Conservation (phyloP, 2,888 invertebrate species). For the Bombyx huttoni region DNA sequence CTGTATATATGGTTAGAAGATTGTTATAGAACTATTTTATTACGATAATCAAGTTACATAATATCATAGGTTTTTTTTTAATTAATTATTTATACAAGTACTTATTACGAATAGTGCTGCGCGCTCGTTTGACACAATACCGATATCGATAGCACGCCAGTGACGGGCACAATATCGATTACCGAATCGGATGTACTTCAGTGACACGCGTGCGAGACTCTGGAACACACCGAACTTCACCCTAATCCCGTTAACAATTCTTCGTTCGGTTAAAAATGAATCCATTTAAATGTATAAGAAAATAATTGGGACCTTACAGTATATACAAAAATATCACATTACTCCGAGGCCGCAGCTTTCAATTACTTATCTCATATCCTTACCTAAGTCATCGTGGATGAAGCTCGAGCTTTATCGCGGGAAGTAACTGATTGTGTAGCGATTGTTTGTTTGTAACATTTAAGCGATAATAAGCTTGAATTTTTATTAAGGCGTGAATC, state of each 20-base stretch:
- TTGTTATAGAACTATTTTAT: slow-evolving; percentile 54
- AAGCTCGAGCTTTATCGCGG: slow-evolving; percentile 38
- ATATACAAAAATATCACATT: slow-evolving; percentile 74
- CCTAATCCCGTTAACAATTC: slow-evolving; percentile 45
- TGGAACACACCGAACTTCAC: slow-evolving; percentile 30
- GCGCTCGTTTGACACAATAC: slow-evolving; percentile 13
- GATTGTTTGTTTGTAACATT: not conserved
- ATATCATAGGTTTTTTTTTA: slow-evolving; percentile 42
- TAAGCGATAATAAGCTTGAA: slow-evolving; percentile 1
- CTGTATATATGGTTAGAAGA: slow-evolving; percentile 52
- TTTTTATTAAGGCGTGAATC: not conserved
- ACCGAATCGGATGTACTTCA: slow-evolving; percentile 20
- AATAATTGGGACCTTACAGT: slow-evolving; percentile 71
- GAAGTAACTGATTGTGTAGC: not conserved
- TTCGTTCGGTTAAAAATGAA: slow-evolving; percentile 60
- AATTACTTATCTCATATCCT: slow-evolving; percentile 63
- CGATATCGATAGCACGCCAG: slow-evolving; percentile 8
- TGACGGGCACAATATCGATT: slow-evolving; percentile 3
- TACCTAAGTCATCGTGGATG: slow-evolving; percentile 56
- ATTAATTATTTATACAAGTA: slow-evolving; percentile 64
- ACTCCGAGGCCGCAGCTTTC: slow-evolving; percentile 73
- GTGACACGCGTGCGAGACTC: slow-evolving; percentile 23
- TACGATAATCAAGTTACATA: slow-evolving; percentile 41
- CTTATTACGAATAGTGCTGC: slow-evolving; percentile 14
- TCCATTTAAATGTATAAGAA: slow-evolving; percentile 71